phyloP scores from a whole-genome alignment of 1,140 invertebrate species.

The Drosophila azteca region DNA sequence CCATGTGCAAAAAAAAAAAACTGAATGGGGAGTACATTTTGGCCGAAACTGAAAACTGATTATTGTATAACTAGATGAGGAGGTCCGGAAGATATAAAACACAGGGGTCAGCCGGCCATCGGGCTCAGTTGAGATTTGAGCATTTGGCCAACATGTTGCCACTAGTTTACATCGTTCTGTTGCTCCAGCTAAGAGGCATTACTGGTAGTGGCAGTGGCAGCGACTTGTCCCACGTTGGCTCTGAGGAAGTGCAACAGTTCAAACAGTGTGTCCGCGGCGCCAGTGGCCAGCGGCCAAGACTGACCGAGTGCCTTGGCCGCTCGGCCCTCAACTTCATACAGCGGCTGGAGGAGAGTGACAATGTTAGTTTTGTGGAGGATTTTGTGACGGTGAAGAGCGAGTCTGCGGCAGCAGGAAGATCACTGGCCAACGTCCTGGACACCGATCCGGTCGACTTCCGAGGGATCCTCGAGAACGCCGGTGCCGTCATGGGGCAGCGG shows the following conservation, averaged over 20 bases:
- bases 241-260: constrained; percentile 56
- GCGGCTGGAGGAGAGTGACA: constrained; percentile 87
- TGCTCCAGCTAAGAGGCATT: constrained; percentile 29
- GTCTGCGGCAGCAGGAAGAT: constrained; percentile 82
- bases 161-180: constrained; percentile 13
- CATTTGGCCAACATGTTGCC: constrained; percentile 38
- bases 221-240: constrained; percentile 44
- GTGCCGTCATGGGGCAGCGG: constrained; percentile 88
- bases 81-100: constrained; percentile 44
- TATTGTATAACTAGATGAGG: constrained; percentile 64
- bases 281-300: constrained; percentile 38
- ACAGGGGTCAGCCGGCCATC: constrained; percentile 55
- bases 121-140: constrained; percentile 48
- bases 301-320: constrained; percentile 87
- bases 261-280: constrained; percentile 69
- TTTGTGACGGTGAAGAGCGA: constrained; percentile 86
- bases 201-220: constrained; percentile 20
- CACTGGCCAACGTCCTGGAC: constrained; percentile 86
- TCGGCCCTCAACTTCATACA: constrained; percentile 88
- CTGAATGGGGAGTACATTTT: constrained; percentile 53
- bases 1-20: constrained; percentile 69
- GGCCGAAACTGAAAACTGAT: constrained; percentile 48
- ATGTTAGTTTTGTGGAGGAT: constrained; percentile 87
- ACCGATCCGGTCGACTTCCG: constrained; percentile 90
- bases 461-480: constrained; percentile 88